A percentile compares a stretch with the other conserved stretches of the same genome.
Evolutionary conservation across 2,797 vertebrate species (phyloP).

Genomic region (Pelodytes ibericus): DNA sequence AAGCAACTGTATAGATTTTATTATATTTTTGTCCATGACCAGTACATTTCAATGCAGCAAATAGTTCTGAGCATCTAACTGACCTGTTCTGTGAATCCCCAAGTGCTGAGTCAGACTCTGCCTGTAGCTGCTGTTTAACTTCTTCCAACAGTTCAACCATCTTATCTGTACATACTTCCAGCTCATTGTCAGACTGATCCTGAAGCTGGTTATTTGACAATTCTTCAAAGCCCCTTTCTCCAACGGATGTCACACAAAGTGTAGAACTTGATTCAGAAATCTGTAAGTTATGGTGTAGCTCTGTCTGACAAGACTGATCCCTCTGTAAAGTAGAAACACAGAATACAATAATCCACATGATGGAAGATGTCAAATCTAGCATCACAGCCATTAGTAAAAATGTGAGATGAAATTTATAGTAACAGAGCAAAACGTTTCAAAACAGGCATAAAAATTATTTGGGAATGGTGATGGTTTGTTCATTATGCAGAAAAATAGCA

Average conservation of each 20-base stretch:
- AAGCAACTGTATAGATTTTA: too few relatives aligned
- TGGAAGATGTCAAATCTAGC: too few relatives aligned
- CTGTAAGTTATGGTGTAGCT: neutral
- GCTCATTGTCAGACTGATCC: conserved; percentile 65
- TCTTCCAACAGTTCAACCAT: conserved; percentile 73
- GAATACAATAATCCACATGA: neutral
- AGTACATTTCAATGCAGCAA: too few relatives aligned
- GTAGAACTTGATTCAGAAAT: neutral
- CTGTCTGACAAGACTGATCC: conserved; percentile 25
- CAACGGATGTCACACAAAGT: neutral
- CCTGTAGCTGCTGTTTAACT: conserved; percentile 61
- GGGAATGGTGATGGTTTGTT: too few relatives aligned
- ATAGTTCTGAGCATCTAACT: conserved; percentile 25
- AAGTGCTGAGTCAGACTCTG: conserved; percentile 73
- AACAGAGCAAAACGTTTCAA: too few relatives aligned
- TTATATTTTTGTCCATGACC: too few relatives aligned
- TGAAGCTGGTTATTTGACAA: conserved; percentile 58
- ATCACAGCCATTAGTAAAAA: too few relatives aligned
- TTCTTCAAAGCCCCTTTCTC: neutral
- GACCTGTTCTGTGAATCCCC: conserved; percentile 77
- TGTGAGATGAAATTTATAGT: too few relatives aligned
- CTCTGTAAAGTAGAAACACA: neutral
- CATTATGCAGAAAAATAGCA: too few relatives aligned
- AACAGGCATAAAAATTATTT: too few relatives aligned
- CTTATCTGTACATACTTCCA: conserved; percentile 64